phyloP scores from a whole-genome alignment of 1,140 invertebrate genomes.

The Trissolcus basalis region DNA sequence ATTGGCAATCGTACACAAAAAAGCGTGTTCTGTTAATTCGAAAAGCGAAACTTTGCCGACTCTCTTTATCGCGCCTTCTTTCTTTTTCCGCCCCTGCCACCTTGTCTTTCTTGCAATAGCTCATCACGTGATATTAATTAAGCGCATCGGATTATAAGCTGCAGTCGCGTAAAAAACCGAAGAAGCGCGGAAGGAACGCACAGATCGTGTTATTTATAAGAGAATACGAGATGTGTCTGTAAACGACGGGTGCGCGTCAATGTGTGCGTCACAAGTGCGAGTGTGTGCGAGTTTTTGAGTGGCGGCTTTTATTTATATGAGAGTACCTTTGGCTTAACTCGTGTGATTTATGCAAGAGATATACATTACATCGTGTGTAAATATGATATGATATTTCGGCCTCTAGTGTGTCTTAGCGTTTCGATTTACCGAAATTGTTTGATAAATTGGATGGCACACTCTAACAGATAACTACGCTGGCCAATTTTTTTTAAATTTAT shows the following conservation, averaged over 20 bases:
- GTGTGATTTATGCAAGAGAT: constrained; percentile 58
- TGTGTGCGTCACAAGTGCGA: neutral
- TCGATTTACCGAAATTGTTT: constrained; percentile 17
- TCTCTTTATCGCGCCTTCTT: too few species aligned
- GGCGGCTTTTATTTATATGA: neutral
- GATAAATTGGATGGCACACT: constrained; percentile 18
- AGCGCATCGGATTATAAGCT: constrained; percentile 58
- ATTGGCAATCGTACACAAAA: constrained; percentile 23
- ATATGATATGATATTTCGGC: constrained; percentile 50
- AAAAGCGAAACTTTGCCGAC: neutral
- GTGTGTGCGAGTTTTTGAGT: neutral
- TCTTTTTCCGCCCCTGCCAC: constrained; percentile 14
- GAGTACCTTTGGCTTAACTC: constrained; percentile 30
- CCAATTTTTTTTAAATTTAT: neutral
- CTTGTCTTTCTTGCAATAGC: constrained; percentile 60
- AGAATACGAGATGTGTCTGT: constrained; percentile 47
- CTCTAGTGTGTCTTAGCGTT: constrained; percentile 8
- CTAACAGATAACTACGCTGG: neutral
- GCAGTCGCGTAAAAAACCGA: constrained; percentile 47
- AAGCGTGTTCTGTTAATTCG: neutral
- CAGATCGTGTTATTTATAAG: constrained; percentile 75
- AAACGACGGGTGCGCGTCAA: constrained; percentile 28
- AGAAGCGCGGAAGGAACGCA: constrained; percentile 62
- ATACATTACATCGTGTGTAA: constrained; percentile 58
- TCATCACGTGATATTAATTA: constrained; percentile 76